Base-by-base conservation (phyloP, 2,888 invertebrate genomes). In the Idaea straminata region DNA sequence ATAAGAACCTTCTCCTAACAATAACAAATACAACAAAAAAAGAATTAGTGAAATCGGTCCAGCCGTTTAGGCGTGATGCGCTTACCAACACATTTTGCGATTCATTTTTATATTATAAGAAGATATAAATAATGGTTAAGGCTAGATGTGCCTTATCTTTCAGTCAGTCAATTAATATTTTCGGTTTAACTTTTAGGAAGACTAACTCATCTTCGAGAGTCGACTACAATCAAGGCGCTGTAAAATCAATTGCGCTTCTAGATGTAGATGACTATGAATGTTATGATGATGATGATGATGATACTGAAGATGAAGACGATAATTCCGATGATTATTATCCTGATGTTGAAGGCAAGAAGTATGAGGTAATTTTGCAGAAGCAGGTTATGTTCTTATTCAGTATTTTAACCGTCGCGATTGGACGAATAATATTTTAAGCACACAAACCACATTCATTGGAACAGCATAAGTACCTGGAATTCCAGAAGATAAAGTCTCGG, bases 211-310 rank as follows among this genome's bases (percentile, higher is more conserved):
- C 74, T 57, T 86, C 85, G 0, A 80, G 88, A 65, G 69, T 83
- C 7, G 87, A 87, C 62, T 82, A 79, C 72, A 87, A 88, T 63
- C 61, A 79, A 6, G 88, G 87, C 1, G 78, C 81, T 38, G 83
- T 83, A 0, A 85, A 83, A 66, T 67, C 67, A 0, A 72, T 85
- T 15, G 68, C 73, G 3, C n/a, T 61, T 7, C 36, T 64, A 47
- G 61, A 62, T 10, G 72, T 68, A n/a, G 3, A 69, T 1, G 57
- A 64, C n/a, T 38, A 35, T 25, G 57, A 47, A 25, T 68, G 60
- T 57, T 78, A 38, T 38, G 5, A 38, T 38, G 38, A 38, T 13
- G 73, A 77, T 34, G 69, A 79, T 7, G 36, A 36, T 10, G 5
- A 36, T 36, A 7, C 7, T 13, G 7, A 7, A 13, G 47, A 47